Base-by-base conservation (phyloP, 2,113 vertebrate species). In the Rhynchopsitta pachyrhyncha region DNA sequence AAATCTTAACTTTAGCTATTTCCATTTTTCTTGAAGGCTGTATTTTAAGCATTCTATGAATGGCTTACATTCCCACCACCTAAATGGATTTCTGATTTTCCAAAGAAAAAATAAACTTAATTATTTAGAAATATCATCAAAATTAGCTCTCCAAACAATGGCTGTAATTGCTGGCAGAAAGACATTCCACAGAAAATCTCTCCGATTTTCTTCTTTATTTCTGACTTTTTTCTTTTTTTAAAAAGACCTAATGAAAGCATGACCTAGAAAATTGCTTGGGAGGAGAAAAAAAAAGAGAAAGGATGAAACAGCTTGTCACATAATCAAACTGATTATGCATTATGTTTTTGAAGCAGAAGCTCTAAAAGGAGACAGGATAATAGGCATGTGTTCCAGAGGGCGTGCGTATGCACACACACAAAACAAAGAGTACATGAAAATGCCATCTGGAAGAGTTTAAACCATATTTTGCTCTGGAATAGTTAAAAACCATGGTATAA, bases 241-340 rank as follows among this genome's bases (percentile, higher is more conserved):
- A 23, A 90, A 91, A 33, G 33, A 88, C 69, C 82, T 86, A 90
- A 90, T 39, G 82, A 76, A 95, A 92, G 92, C 82, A 78, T 90
- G 76, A 94, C 88, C 93, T 90, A 96, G 92, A 96, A 96, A 94
- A 95, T 64, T 79, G 11, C 69, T 71, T 81, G 22, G 10, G 23
- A 8, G 7, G 4, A 3, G 33, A 25, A 50, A 18, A 68, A 42
- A 29, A 62, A 79, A 66, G 18, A 39, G 57, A 82, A 80, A 62
- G 42, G 64, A 93, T 93, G 79, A 93, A 96, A 90, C 68, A 84
- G 82, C 90, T 92, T 96, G 93, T 75, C 90, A 93, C 64, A 86
- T 93, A 96, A 96, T 94, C 90, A 86, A 88, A 94, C 73, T 96
- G 92, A 96, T 96, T 94, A 92, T 92, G 78, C 69, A 77, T 96